Evolutionary conservation across 2,888 invertebrate species (phyloP), one percentile per base, ranked within the genome.

Genomic region (Girardia tigrina): DNA sequence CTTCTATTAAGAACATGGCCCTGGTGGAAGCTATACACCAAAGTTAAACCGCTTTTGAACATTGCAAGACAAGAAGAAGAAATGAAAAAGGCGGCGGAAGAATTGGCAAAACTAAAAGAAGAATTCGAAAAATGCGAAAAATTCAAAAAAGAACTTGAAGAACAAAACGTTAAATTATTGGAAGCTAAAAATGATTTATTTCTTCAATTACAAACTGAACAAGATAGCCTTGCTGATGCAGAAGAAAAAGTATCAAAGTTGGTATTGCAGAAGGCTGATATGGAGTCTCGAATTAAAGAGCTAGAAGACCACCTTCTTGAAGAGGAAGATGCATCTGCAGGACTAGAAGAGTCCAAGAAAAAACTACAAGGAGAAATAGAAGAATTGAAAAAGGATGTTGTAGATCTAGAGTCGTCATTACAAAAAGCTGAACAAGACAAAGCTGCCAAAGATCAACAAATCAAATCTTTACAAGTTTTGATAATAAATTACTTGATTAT

Each of bases 21-120:
- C 85, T 98, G 98, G 98, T 99, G 94, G 93, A 94, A 94, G 87
- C 87, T 99, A 88, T 98, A 95, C 93, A 92, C 92, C 88, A 94
- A 91, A 88, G 91, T 95, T 89, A 94, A 94, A 88, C 95, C 98
- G 83, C 90, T 98, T 84, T 91, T 99, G 89, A 94, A 94, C 89
- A 92, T 93, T 88, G 91, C 91, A 86, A 91, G 94, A 84, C 89
- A 94, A 88, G 97, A 97, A 88, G 98, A 98, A 88, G 95, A 98
- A 88, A 90, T 98, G 87, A 94, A 93, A 87, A 93, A 81, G 80
- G 82, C 94, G 85, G 94, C 95, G 86, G 97, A 97, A 88, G 94
- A 94, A 87, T 91, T 94, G 79, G 89, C 89, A 85, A 93, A 93
- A 87, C 91, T 91, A 80, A 91, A 93, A 86, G 94, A 93, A 84